Conservation (phyloP, 2,888 invertebrate species). For the Lasioglossum pauxillum region DNA sequence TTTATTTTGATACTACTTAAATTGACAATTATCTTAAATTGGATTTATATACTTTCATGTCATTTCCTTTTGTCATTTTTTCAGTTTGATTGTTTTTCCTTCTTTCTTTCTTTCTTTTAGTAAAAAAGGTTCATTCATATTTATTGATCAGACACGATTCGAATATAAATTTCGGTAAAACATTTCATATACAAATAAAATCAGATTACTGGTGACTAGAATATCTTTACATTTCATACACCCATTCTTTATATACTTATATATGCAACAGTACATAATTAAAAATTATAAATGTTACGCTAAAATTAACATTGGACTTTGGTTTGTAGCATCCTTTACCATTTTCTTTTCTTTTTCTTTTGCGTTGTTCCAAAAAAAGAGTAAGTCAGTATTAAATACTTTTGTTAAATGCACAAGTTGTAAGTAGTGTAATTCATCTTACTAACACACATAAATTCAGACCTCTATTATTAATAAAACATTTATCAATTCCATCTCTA, state of each 20-base stretch:
- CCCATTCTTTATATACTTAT: conserved; percentile 79
- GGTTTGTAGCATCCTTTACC: conserved; percentile 81
- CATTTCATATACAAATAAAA: conserved; percentile 77
- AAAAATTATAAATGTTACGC: conserved; percentile 75
- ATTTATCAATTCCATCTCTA: conserved; percentile 32
- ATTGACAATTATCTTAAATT: conserved; percentile 76
- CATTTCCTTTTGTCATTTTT: conserved; percentile 57
- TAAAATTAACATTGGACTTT: conserved; percentile 81
- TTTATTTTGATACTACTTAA: conserved; percentile 70
- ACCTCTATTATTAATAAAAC: conserved; percentile 27
- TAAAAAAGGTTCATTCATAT: conserved; percentile 32
- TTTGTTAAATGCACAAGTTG: conserved; percentile 75
- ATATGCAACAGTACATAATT: conserved; percentile 75
- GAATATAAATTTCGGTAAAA: conserved; percentile 59
- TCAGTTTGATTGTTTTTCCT: conserved; percentile 41
- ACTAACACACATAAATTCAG: conserved; percentile 36
- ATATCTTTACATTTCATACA: conserved; percentile 82
- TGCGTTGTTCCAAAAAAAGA: conserved; percentile 44
- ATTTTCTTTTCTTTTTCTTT: conserved; percentile 39
- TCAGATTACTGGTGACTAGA: conserved; percentile 83
- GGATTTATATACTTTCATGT: conserved; percentile 71
- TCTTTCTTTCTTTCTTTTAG: conserved; percentile 17
- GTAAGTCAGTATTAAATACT: conserved; percentile 66
- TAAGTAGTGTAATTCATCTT: conserved; percentile 74
- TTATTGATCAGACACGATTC: conserved; percentile 44